Evolutionary conservation across 2,888 invertebrate species (phyloP), one percentile per base, ranked within the genome.

Genomic region (Caenorhabditis drosophilae): DNA sequence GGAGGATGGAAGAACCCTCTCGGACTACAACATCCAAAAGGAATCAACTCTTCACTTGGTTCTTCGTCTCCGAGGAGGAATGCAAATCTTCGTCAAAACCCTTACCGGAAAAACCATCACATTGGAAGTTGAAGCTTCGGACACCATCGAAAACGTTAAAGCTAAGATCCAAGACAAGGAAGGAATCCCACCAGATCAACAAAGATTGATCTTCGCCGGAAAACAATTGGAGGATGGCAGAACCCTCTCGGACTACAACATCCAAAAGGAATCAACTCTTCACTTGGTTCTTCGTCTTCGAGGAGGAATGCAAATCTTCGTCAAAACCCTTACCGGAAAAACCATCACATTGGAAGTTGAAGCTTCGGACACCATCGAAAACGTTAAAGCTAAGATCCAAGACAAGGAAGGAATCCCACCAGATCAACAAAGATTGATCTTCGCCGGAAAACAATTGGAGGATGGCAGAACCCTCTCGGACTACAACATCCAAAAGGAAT

Each of bases 41-140:
- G 70, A 71, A 48, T 71, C 70, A 11, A 71, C 70, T 15, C 67
- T 71, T 35, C 70, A 71, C 41, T 55, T 71, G 44, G 70, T 71
- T 36, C 70, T 71, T 26, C 70, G 70, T 67, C 70, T 71, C 44
- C 60, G 70, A 40, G 70, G 70, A 57, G 70, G 70, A 60, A 93
- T 93, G 93, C 93, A 95, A 89, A 94, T 95, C 86, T 95, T 93
- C 85, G 92, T 93, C 71, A 93, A 93, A 87, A 63, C 63, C 2
- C 88, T 93, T 45, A 92, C 92, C 82, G 92, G 92, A 81, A 93
- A 92, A 86, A 66, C 66, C 23, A 64, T 66, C 53, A 66, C 66
- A 9, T 46, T 66, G 7, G 64, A 64, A 15, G 64, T 64, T 27
- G 64, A 64, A 26, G 64, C 64, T 23, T 64, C 64, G 2, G 68